These are phyloP conservation scores for Macroramphosus scolopax DNA, from an alignment of 2,797 vertebrate species.

Conservation along the genomic window DNA sequence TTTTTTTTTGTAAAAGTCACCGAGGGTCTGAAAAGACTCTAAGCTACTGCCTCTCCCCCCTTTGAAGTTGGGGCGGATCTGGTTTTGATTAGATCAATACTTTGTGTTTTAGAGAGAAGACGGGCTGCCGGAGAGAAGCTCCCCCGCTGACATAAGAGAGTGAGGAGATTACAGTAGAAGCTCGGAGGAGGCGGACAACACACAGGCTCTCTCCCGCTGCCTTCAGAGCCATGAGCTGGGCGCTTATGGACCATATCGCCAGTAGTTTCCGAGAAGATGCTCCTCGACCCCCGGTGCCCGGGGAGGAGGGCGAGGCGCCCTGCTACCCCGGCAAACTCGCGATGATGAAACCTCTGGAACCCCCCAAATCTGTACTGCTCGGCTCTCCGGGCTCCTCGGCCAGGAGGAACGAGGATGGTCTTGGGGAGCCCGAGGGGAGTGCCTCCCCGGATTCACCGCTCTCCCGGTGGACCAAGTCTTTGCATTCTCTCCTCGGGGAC, in stretches of 20 bases:
- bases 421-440: slow-evolving; percentile 95
- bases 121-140: slow-evolving; percentile 84
- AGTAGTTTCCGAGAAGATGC: slow-evolving; percentile 96
- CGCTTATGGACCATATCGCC: slow-evolving; percentile 84
- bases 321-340: slow-evolving; percentile 76
- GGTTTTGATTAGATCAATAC: slow-evolving; percentile 96
- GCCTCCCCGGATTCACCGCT: slow-evolving; percentile 93
- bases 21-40: slow-evolving; percentile 78
- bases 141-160: slow-evolving; percentile 89
- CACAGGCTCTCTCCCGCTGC: slow-evolving; percentile 72
- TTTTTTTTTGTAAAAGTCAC: slow-evolving; percentile 71
- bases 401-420: slow-evolving; percentile 90
- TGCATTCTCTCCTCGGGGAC: slow-evolving; percentile 94
- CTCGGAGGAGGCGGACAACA: slow-evolving; percentile 74
- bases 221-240: slow-evolving; percentile 87
- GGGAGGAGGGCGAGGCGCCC: slow-evolving; percentile 91
- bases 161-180: slow-evolving; percentile 78
- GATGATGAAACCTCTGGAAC: slow-evolving; percentile 80
- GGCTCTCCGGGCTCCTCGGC: slow-evolving; percentile 71
- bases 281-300: slow-evolving; percentile 92
- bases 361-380: slow-evolving; percentile 36
- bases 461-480: slow-evolving; percentile 92
- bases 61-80: slow-evolving; percentile 93
- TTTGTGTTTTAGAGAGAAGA: slow-evolving; percentile 88
- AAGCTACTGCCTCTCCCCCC: slow-evolving; percentile 74